Conservation (phyloP, 1,140 invertebrate species). For the Sycophaga agraensis region DNA sequence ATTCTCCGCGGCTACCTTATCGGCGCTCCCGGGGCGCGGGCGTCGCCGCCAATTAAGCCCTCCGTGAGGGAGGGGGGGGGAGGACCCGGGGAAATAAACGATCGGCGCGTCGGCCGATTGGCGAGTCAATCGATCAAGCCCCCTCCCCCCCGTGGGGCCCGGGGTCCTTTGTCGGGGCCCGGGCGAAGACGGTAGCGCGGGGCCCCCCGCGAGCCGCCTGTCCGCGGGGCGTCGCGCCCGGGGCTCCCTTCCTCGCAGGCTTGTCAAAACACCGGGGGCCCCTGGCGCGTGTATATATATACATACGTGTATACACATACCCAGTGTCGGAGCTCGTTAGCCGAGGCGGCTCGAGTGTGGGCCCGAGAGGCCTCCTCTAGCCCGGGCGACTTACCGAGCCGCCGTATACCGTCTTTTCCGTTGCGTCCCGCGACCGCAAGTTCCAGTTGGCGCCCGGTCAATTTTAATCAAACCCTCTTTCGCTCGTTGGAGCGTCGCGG, state of each 20-base stretch:
- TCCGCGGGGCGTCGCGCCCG: conserved; percentile 31
- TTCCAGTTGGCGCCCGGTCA: conserved; percentile 4
- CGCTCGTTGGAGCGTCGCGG: not conserved
- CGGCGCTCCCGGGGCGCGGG: too few species aligned
- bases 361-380: not conserved
- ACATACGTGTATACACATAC: too few species aligned
- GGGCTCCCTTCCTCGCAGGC: too few species aligned
- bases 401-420: not conserved
- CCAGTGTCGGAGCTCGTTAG: conserved; percentile 40
- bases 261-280: not conserved
- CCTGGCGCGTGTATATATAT: conserved; percentile 44
- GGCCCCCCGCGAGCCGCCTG: conserved; percentile 45
- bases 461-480: not conserved
- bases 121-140: conserved; percentile 26
- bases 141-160: too few species aligned
- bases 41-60: not conserved
- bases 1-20: too few species aligned
- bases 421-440: not conserved
- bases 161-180: too few species aligned
- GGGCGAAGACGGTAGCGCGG: conserved; percentile 34
- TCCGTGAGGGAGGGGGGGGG: conserved; percentile 26
- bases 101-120: conserved; percentile 24
- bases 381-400: not conserved
- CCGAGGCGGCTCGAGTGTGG: conserved; percentile 35
- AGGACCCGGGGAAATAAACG: conserved; percentile 15